Percentiles rank a stretch among this genome's conserved stretches.
Evolutionary conservation across 2,888 invertebrate species (phyloP).

Genomic region (Hipparchia sbordonii): DNA sequence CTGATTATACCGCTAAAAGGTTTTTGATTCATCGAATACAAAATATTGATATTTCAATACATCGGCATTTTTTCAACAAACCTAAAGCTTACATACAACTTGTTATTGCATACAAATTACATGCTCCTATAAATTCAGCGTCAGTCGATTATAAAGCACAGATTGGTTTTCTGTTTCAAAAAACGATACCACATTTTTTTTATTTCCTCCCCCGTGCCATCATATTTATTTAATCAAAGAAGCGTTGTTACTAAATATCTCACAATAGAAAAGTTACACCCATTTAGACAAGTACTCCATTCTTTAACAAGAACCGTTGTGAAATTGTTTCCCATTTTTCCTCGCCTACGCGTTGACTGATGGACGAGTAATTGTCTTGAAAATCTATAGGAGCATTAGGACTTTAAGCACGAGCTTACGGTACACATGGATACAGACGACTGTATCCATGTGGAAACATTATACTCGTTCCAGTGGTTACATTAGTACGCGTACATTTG

Average conservation of each 20-base stretch:
- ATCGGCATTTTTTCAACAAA: neutral
- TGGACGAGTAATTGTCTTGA: constrained; percentile 29
- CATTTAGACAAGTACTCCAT: constrained; percentile 23
- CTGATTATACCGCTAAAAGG: too few relatives aligned
- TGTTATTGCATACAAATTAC: constrained; percentile 2
- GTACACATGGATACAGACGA: too few relatives aligned
- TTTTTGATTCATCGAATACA: too few relatives aligned
- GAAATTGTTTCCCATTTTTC: constrained; percentile 30
- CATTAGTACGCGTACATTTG: constrained; percentile 2
- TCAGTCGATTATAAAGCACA: constrained; percentile 7
- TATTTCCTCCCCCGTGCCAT: neutral
- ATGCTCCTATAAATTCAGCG: neutral
- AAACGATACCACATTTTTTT: neutral
- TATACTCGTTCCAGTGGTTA: constrained; percentile 1
- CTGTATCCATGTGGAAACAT: neutral
- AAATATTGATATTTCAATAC: too few relatives aligned
- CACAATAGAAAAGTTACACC: neutral
- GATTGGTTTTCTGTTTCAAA: constrained; percentile 11
- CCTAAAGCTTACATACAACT: neutral
- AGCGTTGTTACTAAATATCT: neutral
- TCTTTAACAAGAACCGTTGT: constrained; percentile 27
- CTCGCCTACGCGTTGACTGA: constrained; percentile 27
- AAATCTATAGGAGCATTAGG: constrained; percentile 29
- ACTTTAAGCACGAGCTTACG: neutral
- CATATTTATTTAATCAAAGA: neutral